A percentile compares a stretch with the other conserved stretches of the same genome.
These are phyloP conservation scores for Setophaga kirtlandii DNA, from an alignment of 2,113 vertebrate species.

Conservation along the genomic window DNA sequence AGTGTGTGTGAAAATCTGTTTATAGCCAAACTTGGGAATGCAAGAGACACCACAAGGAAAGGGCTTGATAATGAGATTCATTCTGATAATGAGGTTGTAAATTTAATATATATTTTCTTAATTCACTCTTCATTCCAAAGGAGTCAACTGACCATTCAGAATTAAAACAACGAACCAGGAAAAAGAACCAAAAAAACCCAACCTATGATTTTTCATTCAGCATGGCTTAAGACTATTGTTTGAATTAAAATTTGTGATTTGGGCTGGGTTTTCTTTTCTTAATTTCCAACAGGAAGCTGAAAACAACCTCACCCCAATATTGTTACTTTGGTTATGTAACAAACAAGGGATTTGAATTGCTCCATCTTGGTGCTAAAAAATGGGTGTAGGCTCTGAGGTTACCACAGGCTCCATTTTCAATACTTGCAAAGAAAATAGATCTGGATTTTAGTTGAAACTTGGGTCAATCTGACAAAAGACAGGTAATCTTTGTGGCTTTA, in stretches of 20 bases:
- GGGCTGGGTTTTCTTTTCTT: background rate
- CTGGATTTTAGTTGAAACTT: slow-evolving; percentile 21
- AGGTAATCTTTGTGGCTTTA: slow-evolving; percentile 48
- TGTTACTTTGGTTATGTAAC: background rate
- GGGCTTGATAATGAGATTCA: background rate
- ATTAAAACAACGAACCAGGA: background rate
- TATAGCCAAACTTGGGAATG: background rate
- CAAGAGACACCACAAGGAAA: background rate
- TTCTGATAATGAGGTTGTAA: background rate
- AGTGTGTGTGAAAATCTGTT: accelerated
- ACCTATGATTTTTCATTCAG: background rate
- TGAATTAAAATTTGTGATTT: background rate
- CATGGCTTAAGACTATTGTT: background rate
- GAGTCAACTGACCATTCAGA: background rate
- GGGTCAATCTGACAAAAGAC: slow-evolving; percentile 47
- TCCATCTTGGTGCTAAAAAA: background rate
- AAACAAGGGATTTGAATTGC: background rate
- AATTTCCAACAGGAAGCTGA: background rate
- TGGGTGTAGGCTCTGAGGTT: background rate
- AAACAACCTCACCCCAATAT: background rate
- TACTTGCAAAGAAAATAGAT: background rate
- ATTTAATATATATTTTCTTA: background rate
- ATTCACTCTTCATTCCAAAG: background rate
- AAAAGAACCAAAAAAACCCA: background rate
- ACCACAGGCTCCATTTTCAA: background rate